phyloP scores from a whole-genome alignment of 1,140 invertebrate genomes.

The Drosophila gunungcola region DNA sequence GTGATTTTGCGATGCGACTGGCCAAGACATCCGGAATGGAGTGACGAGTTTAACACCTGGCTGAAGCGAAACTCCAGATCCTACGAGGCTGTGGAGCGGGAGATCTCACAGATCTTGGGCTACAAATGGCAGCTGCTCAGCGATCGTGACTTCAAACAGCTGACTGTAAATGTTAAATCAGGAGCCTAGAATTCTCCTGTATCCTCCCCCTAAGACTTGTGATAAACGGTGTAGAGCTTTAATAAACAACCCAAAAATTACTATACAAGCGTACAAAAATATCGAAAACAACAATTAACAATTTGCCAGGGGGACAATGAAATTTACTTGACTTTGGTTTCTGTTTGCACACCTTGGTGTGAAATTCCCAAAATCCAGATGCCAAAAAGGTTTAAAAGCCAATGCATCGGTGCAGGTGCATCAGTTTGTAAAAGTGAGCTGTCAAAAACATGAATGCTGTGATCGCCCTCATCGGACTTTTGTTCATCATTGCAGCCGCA shows the following conservation, averaged over 20 bases:
- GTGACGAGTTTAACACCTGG: slow-evolving; percentile 89
- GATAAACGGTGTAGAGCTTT: slow-evolving; percentile 77
- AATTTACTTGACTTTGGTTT: slow-evolving; percentile 5
- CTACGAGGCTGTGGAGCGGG: slow-evolving; percentile 88
- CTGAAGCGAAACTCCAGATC: slow-evolving; percentile 87
- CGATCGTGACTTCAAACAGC: slow-evolving; percentile 89
- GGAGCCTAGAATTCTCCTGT: slow-evolving; percentile 21
- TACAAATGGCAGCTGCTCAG: slow-evolving; percentile 90
- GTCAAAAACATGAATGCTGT: slow-evolving; percentile 7
- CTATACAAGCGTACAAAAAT: slow-evolving; percentile 22
- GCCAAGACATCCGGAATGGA: slow-evolving; percentile 89
- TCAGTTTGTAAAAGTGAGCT: neutral
- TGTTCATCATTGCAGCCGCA: slow-evolving; percentile 3
- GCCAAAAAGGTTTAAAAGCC: slow-evolving; percentile 6
- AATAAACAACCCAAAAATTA: slow-evolving; percentile 47
- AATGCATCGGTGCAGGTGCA: neutral
- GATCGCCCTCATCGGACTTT: neutral
- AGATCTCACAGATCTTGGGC: slow-evolving; percentile 89
- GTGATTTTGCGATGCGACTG: slow-evolving; percentile 90
- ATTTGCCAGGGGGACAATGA: neutral
- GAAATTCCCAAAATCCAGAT: neutral
- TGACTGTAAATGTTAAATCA: slow-evolving; percentile 70
- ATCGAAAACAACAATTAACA: slow-evolving; percentile 2
- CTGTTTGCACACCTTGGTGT: slow-evolving; percentile 5
- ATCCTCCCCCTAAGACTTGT: slow-evolving; percentile 46